Evolutionary conservation across 2,797 vertebrate genomes (phyloP), one percentile per base, ranked within the genome.

Genomic region (Crocidura indochinensis): DNA sequence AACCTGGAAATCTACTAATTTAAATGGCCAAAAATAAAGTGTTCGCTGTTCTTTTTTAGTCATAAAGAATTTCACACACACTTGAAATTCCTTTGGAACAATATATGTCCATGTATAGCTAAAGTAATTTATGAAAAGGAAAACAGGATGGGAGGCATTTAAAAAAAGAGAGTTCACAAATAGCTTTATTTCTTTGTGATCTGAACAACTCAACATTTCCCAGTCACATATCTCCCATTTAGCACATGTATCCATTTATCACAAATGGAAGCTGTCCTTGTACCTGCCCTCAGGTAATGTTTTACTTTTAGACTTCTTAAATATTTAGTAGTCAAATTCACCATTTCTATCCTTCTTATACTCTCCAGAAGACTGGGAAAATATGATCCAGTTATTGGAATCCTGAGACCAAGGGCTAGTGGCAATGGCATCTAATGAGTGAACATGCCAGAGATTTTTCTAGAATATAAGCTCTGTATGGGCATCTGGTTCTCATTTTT

Each of bases 351-450:
- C 31, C 44, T 81, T 47, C 62, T 4, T 20, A 10, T 27, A 6
- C 26, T 87, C 38, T 29, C 47, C 26, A 65, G 38, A 64, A 46
- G 15, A 4, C 11, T 7, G 64, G 49, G 27, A n/a, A 12, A 29
- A 19, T 3, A 0, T 27, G 67, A 51, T 6, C 0, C 8, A 83
- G 26, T 5, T n/a, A 12, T 11, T 0, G 2, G 27, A 10, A 77
- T 27, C 47, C 3, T 26, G 62, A 65, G 62, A 20, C 10, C 4
- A 17, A 24, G 20, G 26, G 26, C 22, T 20, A 2, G 67, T 17
- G 24, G n/a, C 60, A 49, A 75, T 9, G 38, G 24, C 1, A 38
- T 0, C 11, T 22, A 74, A 10, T 22, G 3, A 62, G 24, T 49
- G 31, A n/a, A 64, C 22, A 72, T 4, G 29, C 27, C 19, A 17